Conservation (phyloP, 1,140 invertebrate genomes). For the Heliconius nattereri region DNA sequence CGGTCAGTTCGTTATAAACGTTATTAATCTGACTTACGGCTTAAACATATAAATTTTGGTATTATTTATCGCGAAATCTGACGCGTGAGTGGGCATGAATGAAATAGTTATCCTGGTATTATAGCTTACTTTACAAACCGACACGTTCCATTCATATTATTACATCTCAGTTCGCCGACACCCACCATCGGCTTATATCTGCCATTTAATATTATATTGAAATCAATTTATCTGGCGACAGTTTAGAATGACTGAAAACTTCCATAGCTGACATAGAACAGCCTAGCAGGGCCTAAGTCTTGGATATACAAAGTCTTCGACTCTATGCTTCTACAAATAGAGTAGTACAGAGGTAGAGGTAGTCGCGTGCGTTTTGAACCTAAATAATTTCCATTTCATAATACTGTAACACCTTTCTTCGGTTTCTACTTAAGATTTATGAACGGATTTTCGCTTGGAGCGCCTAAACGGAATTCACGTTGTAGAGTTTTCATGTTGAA, state of each 20-base stretch:
- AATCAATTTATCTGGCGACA: slow-evolving; percentile 31
- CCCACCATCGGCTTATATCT: slow-evolving; percentile 25
- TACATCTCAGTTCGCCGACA: slow-evolving; percentile 31
- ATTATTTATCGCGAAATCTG: slow-evolving; percentile 12
- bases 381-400: slow-evolving; percentile 45
- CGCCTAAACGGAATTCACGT: slow-evolving; percentile 27
- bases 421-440: slow-evolving; percentile 41
- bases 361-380: slow-evolving; percentile 34
- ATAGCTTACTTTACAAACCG: slow-evolving; percentile 17
- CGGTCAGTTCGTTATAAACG: not conserved
- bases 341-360: not conserved
- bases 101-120: slow-evolving; percentile 20
- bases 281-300: too few relatives aligned
- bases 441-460: slow-evolving; percentile 27
- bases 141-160: slow-evolving; percentile 24
- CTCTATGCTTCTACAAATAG: not conserved
- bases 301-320: not conserved
- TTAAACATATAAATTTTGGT: slow-evolving; percentile 6
- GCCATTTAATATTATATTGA: slow-evolving; percentile 27
- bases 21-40: not conserved
- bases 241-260: slow-evolving; percentile 24
- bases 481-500: slow-evolving; percentile 14
- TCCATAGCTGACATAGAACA: not conserved
- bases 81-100: slow-evolving; percentile 19
- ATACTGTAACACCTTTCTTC: slow-evolving; percentile 38